A percentile compares a stretch with the other conserved stretches of the same genome.
Conservation (phyloP, 2,888 invertebrate species). For the Drosophila melanosoma region DNA sequence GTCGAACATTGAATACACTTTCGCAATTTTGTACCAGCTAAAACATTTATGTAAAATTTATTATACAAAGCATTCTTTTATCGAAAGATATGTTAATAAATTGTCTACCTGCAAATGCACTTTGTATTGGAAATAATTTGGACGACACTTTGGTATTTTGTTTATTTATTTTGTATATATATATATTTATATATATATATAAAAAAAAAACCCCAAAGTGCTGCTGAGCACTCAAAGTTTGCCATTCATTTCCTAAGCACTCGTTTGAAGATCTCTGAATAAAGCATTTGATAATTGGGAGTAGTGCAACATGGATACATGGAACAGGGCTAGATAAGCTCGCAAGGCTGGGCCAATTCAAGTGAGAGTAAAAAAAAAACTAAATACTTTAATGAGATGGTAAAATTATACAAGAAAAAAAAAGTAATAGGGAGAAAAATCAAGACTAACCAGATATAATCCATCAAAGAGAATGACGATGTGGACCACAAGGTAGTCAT, state of each 20-base stretch:
- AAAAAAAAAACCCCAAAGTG: background rate
- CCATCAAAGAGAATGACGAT: slow-evolving; percentile 11
- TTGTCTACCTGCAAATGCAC: background rate
- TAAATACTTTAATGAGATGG: background rate
- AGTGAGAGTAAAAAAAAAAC: background rate
- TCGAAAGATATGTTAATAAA: background rate
- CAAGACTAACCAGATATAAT: slow-evolving; percentile 12
- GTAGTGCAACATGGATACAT: background rate
- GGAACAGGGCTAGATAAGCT: background rate
- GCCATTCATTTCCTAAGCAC: background rate
- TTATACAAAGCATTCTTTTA: background rate
- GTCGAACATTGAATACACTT: background rate
- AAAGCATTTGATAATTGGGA: background rate
- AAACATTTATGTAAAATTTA: background rate
- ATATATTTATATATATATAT: background rate
- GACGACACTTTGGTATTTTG: background rate
- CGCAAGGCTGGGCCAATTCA: background rate
- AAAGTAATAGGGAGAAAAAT: background rate
- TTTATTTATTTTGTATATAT: background rate
- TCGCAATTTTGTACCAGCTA: background rate
- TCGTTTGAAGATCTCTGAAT: background rate
- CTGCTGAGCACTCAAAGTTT: background rate
- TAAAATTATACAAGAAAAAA: background rate
- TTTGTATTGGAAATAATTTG: background rate
- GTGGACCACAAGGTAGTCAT: background rate